These are phyloP conservation scores for Oceanodroma leucorhoa DNA, from an alignment of 2,797 vertebrate species.

Conservation along the genomic window DNA sequence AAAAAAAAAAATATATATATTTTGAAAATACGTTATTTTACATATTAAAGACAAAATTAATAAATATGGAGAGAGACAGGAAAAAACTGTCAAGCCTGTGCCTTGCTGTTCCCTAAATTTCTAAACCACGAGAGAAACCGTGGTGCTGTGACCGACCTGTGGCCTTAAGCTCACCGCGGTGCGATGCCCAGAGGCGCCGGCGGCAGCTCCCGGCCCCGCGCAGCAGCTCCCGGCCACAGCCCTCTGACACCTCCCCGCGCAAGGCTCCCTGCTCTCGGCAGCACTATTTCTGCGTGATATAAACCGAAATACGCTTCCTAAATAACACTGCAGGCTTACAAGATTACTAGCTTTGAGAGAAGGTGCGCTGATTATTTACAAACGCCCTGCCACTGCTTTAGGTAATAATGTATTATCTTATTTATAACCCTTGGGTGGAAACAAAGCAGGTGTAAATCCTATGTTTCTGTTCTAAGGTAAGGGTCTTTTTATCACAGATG, in stretches of 20 bases:
- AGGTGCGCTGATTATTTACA: neutral
- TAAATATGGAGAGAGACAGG: neutral
- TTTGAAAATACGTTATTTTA: neutral
- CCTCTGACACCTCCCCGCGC: neutral
- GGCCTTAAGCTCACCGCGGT: neutral
- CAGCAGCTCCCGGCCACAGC: neutral
- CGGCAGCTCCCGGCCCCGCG: neutral
- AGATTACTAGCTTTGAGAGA: neutral
- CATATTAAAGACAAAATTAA: neutral
- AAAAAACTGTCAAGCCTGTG: neutral
- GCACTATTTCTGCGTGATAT: neutral
- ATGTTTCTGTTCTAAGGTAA: neutral
- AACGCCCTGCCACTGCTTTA: neutral
- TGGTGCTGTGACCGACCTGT: rapidly evolving
- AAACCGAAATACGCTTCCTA: neutral
- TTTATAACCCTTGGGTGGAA: neutral
- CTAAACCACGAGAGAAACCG: neutral
- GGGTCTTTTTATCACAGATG: neutral
- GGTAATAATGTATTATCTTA: neutral
- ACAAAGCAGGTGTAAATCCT: neutral
- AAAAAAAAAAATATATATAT: neutral
- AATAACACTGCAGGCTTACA: neutral
- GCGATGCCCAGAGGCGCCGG: neutral
- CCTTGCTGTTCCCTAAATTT: neutral
- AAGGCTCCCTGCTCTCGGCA: neutral